Evolutionary conservation across 2,113 vertebrate genomes (phyloP).

Genomic region (Sinocyclocheilus maitianheensis): DNA sequence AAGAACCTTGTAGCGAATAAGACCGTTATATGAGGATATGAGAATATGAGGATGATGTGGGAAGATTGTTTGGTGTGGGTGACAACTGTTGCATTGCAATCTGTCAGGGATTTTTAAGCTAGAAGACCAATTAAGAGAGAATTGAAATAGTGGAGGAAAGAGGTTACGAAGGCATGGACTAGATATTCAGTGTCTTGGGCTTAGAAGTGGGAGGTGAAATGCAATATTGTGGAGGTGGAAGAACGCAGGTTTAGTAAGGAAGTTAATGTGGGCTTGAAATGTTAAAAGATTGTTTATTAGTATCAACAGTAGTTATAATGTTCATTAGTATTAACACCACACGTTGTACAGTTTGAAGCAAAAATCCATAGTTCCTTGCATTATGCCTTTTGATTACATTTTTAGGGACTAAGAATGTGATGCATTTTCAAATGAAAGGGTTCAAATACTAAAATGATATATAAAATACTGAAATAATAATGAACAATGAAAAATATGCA

Average conservation of each 20-base stretch:
- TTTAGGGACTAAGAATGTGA: background rate
- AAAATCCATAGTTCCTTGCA: background rate
- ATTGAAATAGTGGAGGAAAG: background rate
- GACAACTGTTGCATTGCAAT: background rate
- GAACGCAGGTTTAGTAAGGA: background rate
- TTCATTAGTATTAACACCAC: background rate
- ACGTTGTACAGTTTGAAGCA: background rate
- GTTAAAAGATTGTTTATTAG: background rate
- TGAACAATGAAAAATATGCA: background rate
- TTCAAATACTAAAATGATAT: background rate
- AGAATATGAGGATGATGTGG: background rate
- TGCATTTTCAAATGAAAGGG: background rate
- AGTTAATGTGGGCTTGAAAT: background rate
- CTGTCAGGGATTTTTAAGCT: background rate
- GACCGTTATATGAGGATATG: background rate
- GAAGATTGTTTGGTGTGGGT: background rate
- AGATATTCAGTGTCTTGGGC: slow-evolving; percentile 1
- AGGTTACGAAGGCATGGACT: background rate
- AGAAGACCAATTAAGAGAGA: background rate
- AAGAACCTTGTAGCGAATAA: background rate
- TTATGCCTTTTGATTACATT: background rate
- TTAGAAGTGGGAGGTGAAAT: slow-evolving; percentile 1
- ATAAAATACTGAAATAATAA: background rate
- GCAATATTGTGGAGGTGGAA: background rate
- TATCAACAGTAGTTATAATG: background rate